Evolutionary conservation across 2,797 vertebrate species (phyloP).

Genomic region (Neosilurus mollespiculum): DNA sequence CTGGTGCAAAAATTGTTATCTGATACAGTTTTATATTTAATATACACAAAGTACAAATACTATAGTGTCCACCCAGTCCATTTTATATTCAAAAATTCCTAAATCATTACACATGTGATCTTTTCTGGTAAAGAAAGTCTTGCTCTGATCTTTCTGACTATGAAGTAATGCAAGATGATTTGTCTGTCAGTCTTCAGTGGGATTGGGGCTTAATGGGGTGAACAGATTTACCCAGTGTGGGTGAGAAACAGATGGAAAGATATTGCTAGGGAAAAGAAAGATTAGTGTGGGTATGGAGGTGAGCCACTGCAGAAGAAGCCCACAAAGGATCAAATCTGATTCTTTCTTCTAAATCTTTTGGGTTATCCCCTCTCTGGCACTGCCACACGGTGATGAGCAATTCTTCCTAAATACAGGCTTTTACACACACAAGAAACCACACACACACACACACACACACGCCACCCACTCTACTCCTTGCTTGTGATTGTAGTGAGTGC

Average conservation of each 20-base stretch:
- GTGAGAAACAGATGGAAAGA: slow-evolving; percentile 10
- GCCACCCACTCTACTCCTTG: slow-evolving; percentile 19
- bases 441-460: slow-evolving; percentile 18
- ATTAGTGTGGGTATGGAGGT: slow-evolving; percentile 30
- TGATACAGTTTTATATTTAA: no score
- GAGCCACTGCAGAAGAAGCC: slow-evolving; percentile 34
- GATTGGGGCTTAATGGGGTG: slow-evolving; percentile 8
- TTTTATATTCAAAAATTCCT: neutral
- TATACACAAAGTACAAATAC: no score
- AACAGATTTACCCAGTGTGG: neutral
- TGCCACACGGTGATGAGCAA: slow-evolving; percentile 44
- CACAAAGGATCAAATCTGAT: slow-evolving; percentile 30
- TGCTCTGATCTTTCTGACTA: neutral
- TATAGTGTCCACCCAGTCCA: no score
- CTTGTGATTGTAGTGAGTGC: slow-evolving; percentile 45
- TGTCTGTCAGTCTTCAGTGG: slow-evolving; percentile 9
- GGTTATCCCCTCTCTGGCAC: slow-evolving; percentile 37
- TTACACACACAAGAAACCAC: slow-evolving; percentile 11
- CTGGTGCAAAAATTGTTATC: no score
- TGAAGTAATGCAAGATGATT: neutral
- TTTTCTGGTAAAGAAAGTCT: neutral
- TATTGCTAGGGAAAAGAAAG: slow-evolving; percentile 4
- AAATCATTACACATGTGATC: neutral
- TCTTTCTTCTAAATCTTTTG: slow-evolving; percentile 42
- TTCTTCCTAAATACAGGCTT: slow-evolving; percentile 43